Conservation (phyloP, 2,113 vertebrate species). For the Pionites leucogaster region DNA sequence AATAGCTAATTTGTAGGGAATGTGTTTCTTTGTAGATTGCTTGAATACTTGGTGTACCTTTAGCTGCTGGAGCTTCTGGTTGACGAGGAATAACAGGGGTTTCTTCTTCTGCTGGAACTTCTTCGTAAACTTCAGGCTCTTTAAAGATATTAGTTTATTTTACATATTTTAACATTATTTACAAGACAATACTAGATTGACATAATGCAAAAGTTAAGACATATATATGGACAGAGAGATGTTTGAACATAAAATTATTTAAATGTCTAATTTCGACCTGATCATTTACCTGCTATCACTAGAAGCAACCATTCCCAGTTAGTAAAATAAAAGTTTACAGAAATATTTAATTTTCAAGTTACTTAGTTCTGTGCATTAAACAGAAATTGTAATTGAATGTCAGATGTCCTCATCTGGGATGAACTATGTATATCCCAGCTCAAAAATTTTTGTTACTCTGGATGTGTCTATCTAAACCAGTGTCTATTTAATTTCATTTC, state of each 20-base stretch:
- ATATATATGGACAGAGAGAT: neutral
- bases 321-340: neutral
- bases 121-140: conserved; percentile 69
- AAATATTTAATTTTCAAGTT: neutral
- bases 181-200: neutral
- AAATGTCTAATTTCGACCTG: neutral
- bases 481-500: neutral
- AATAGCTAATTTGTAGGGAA: neutral
- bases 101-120: conserved; percentile 57
- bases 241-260: neutral
- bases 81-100: conserved; percentile 55
- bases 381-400: neutral
- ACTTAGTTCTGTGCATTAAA: neutral
- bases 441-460: neutral
- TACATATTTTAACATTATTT: conserved; percentile 3
- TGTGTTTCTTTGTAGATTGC: neutral
- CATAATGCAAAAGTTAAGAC: neutral
- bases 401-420: neutral
- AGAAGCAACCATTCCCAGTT: neutral
- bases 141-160: conserved; percentile 74
- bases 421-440: neutral
- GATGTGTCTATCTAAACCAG: neutral
- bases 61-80: conserved; percentile 66
- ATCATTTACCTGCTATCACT: neutral
- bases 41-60: conserved; percentile 66